Conservation (phyloP, 1,140 invertebrate genomes). For the Drosophila truncata region DNA sequence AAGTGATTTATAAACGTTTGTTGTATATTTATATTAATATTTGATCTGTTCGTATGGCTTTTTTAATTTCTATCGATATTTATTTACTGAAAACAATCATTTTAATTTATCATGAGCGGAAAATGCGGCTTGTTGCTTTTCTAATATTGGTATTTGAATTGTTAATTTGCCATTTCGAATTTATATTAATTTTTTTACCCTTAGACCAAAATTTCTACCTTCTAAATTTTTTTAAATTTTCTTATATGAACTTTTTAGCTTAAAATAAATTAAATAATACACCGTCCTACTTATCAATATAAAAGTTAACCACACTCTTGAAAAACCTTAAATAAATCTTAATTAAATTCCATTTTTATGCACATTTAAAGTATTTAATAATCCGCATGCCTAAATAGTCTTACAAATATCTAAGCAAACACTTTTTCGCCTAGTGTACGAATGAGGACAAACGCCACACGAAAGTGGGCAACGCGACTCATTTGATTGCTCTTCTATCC, state of each 20-base stretch:
- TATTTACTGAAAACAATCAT: neutral
- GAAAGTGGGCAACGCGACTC: conserved; percentile 12
- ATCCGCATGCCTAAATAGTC: neutral
- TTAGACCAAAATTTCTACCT: too few species aligned
- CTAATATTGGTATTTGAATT: too few species aligned
- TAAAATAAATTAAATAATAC: neutral
- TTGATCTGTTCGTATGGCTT: neutral
- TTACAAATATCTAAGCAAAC: too few species aligned
- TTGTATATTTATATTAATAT: neutral
- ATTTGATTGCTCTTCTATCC: conserved; percentile 43
- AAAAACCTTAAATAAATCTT: neutral
- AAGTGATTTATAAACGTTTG: neutral
- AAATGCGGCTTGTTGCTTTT: too few species aligned
- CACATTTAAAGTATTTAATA: neutral
- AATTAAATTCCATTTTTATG: neutral
- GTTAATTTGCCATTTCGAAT: too few species aligned
- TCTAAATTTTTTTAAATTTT: too few species aligned
- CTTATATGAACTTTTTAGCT: neutral
- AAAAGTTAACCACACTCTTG: neutral
- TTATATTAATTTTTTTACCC: too few species aligned
- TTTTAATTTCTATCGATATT: neutral
- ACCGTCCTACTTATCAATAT: neutral
- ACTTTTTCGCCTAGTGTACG: conserved; percentile 24
- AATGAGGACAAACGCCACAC: conserved; percentile 13
- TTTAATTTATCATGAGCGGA: too few species aligned